phyloP scores from a whole-genome alignment of 2,888 invertebrate species.

The Cephus pulcher region DNA sequence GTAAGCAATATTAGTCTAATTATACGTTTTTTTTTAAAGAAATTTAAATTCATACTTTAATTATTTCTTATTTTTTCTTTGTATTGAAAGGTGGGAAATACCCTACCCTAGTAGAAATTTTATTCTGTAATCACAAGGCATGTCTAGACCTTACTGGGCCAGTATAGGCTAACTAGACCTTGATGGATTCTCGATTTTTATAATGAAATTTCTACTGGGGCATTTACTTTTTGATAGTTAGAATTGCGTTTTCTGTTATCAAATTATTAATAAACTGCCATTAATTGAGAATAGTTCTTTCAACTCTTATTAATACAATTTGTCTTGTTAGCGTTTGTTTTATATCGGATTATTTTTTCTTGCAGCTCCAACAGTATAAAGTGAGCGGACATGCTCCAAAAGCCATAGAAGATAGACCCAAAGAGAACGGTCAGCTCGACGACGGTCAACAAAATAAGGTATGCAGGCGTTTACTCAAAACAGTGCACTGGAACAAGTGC shows the following conservation, averaged over 20 bases:
- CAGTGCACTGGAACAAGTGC: neutral
- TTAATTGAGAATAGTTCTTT: neutral
- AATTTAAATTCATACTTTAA: too few species aligned
- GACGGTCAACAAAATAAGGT: slow-evolving; percentile 73
- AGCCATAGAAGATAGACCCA: slow-evolving; percentile 75
- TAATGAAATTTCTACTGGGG: neutral
- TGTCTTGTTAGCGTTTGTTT: neutral
- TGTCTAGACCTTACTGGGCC: too few species aligned
- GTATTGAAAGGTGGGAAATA: too few species aligned
- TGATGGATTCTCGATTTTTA: neutral
- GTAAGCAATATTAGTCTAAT: too few species aligned
- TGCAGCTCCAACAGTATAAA: slow-evolving; percentile 87
- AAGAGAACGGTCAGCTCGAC: slow-evolving; percentile 83
- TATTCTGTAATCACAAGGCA: too few species aligned
- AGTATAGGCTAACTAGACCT: neutral
- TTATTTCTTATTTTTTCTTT: too few species aligned
- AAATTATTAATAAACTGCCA: neutral
- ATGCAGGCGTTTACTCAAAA: slow-evolving; percentile 25
- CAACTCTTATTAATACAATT: neutral
- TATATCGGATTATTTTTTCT: slow-evolving; percentile 4
- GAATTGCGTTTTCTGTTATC: neutral
- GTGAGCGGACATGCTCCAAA: slow-evolving; percentile 75
- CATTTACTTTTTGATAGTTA: neutral
- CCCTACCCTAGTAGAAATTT: too few species aligned
- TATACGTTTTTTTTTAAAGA: too few species aligned